Evolutionary conservation across 2,888 invertebrate species (phyloP).

Genomic region (Hipparchia sbordonii): DNA sequence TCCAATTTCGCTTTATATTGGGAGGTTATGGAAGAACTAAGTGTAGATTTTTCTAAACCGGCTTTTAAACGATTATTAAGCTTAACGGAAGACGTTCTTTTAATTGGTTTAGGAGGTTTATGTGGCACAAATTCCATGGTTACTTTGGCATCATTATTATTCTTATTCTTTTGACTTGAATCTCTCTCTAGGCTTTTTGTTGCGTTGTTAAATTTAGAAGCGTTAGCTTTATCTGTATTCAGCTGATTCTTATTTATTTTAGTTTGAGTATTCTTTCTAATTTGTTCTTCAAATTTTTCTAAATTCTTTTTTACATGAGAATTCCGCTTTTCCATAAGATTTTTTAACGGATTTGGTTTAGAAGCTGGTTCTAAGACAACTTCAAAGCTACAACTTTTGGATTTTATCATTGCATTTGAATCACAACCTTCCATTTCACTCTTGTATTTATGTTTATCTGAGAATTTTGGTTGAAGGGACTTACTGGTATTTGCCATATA

Average conservation of each 20-base stretch:
- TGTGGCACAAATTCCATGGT: conserved; percentile 85
- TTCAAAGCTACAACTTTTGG: conserved; percentile 80
- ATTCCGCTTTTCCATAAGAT: conserved; percentile 74
- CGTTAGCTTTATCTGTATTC: conserved; percentile 74
- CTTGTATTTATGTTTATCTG: conserved; percentile 71
- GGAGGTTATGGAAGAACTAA: conserved; percentile 76
- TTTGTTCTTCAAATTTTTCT: conserved; percentile 84
- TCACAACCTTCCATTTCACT: conserved; percentile 77
- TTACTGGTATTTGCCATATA: conserved; percentile 78
- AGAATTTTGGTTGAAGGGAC: conserved; percentile 71
- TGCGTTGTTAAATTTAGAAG: conserved; percentile 67
- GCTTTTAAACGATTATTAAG: conserved; percentile 79
- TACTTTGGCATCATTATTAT: conserved; percentile 65
- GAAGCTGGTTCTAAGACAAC: conserved; percentile 78
- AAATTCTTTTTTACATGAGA: conserved; percentile 82
- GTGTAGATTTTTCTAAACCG: conserved; percentile 66
- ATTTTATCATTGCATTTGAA: conserved; percentile 71
- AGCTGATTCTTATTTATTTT: conserved; percentile 70
- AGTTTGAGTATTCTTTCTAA: conserved; percentile 67
- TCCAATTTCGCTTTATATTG: conserved; percentile 79
- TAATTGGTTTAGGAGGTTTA: conserved; percentile 88
- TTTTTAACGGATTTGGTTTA: conserved; percentile 74
- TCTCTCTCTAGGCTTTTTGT: conserved; percentile 78
- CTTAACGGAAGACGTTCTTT: conserved; percentile 86
- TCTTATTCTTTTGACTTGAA: conserved; percentile 64